A percentile compares a stretch with the other conserved stretches of the same genome.
Evolutionary conservation across 2,113 vertebrate species (phyloP).

Genomic region (Picathartes gymnocephalus): DNA sequence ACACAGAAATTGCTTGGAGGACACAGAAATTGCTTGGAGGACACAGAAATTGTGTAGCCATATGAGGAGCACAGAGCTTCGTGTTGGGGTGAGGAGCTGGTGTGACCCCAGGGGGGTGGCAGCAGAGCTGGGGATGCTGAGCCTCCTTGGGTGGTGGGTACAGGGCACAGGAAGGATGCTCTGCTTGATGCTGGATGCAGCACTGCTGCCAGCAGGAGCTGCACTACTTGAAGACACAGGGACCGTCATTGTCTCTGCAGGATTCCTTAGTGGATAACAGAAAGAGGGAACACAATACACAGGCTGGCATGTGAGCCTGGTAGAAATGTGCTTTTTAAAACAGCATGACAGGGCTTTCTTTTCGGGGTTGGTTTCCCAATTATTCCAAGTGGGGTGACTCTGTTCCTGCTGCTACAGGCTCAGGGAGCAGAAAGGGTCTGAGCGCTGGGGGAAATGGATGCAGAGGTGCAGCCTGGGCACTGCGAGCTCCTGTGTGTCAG

Average conservation of each 20-base stretch:
- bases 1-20: not conserved
- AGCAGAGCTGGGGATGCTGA: not conserved
- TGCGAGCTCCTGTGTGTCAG: not conserved
- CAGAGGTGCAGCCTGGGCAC: not conserved
- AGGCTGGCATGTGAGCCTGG: not conserved
- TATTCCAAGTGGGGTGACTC: not conserved
- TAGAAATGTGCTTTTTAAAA: not conserved
- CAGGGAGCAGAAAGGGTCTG: not conserved
- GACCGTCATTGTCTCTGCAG: not conserved
- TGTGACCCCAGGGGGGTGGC: not conserved
- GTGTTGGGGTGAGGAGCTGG: not conserved
- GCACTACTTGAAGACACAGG: not conserved
- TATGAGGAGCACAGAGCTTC: not conserved
- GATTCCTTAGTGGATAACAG: not conserved
- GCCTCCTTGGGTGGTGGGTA: not conserved
- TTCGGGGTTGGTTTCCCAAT: not conserved
- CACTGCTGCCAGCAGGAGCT: not conserved
- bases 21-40: not conserved
- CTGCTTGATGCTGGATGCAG: not conserved
- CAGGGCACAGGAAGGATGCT: not conserved
- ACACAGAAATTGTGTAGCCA: not conserved
- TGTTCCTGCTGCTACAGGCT: not conserved
- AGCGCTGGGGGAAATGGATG: not conserved
- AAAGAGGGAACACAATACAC: not conserved
- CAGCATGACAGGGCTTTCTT: not conserved